A percentile compares a stretch with the other conserved stretches of the same genome.
phyloP scores from a whole-genome alignment of 2,113 vertebrate genomes.

The Ia io region DNA sequence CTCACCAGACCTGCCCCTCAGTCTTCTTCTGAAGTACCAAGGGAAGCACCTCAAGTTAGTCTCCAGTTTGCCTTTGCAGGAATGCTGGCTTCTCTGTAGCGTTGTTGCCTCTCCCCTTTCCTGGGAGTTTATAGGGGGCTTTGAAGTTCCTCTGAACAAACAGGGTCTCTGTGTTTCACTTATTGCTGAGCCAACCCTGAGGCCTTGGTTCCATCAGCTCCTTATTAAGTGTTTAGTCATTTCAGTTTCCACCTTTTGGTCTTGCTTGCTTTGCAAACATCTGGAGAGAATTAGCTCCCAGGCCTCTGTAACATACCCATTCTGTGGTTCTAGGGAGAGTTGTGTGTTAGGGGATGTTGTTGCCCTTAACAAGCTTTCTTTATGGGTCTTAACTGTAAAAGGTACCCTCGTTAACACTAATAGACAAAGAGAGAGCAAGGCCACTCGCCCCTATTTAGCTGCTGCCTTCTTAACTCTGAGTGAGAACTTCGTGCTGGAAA shows the following conservation, averaged over 20 bases:
- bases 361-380: conserved; percentile 60
- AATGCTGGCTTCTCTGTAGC: conserved; percentile 55
- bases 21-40: conserved; percentile 52
- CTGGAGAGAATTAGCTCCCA: conserved; percentile 69
- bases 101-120: conserved; percentile 69
- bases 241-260: conserved; percentile 73
- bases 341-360: conserved; percentile 48
- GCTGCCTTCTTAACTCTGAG: background rate
- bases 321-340: conserved; percentile 71
- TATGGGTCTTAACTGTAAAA: conserved; percentile 54
- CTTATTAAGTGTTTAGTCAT: conserved; percentile 70
- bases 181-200: conserved; percentile 67
- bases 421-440: conserved; percentile 53
- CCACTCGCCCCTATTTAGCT: background rate
- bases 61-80: conserved; percentile 59
- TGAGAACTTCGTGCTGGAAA: background rate
- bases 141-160: conserved; percentile 74
- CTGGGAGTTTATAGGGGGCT: conserved; percentile 64
- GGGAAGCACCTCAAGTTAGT: conserved; percentile 57
- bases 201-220: conserved; percentile 67
- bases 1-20: conserved; percentile 64
- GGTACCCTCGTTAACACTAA: conserved; percentile 62
- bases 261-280: conserved; percentile 62
- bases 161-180: conserved; percentile 71
- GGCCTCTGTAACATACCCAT: conserved; percentile 62